Conservation (phyloP, 2,888 invertebrate genomes). For the Orthosia gothica region DNA sequence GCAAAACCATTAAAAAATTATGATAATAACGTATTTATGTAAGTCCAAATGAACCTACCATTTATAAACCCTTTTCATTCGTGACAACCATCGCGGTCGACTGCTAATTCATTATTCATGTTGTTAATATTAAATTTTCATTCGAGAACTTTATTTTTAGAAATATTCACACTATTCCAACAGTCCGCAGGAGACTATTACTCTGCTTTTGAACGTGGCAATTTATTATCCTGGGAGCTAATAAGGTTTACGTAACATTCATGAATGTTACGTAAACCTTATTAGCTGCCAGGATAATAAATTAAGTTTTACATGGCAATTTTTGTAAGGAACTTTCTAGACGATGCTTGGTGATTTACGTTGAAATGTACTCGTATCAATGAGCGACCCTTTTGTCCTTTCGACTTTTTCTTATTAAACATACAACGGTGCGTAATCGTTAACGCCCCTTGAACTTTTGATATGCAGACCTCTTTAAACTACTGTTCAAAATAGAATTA, state of each 20-base stretch:
- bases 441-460: conserved; percentile 38
- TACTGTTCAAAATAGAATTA: conserved; percentile 23
- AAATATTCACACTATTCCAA: conserved; percentile 21
- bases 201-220: neutral
- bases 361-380: conserved; percentile 17
- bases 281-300: conserved; percentile 1
- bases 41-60: neutral
- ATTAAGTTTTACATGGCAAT: conserved; percentile 7
- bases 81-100: conserved; percentile 2
- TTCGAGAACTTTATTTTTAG: conserved; percentile 13
- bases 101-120: conserved; percentile 29
- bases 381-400: conserved; percentile 1
- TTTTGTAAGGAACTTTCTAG: conserved; percentile 31
- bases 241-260: too few species aligned
- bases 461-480: conserved; percentile 6
- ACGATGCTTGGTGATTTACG: conserved; percentile 20
- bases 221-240: too few species aligned
- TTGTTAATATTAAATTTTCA: conserved; percentile 25
- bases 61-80: conserved; percentile 4
- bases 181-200: conserved; percentile 8
- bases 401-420: conserved; percentile 5
- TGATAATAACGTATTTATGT: neutral
- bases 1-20: neutral
- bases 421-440: conserved; percentile 28
- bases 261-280: conserved; percentile 9